Base-by-base conservation (phyloP, 2,888 invertebrate species). In the Pyrrhosoma nymphula region DNA sequence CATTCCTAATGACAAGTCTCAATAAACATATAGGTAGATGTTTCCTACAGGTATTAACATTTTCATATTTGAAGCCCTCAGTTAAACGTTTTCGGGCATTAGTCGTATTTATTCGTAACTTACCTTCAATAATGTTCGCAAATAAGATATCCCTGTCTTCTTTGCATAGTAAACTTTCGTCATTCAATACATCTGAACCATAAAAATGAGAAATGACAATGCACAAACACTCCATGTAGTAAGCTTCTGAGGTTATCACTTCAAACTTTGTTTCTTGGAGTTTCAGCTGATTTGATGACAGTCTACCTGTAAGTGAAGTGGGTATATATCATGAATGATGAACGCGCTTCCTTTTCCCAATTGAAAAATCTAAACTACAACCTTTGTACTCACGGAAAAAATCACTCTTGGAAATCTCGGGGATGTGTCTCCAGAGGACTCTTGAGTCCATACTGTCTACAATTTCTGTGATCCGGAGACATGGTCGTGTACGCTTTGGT, bases 251-350 rank as follows among this genome's bases (percentile, higher is more conserved):
- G 0, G 99, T 99, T 95, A 99, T 98, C 96, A 99, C 98, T 97
- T 99, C 99, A 97, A 99, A 99, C 97, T 99, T 99, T 26, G 99
- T 99, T 97, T 99, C 99, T 97, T 99, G 99, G 10, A 99, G 97
- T 96, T 98, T 98, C 96, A 98, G 98, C 96, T 99, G 98, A 10
- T 98, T 98, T 0, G 98, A 97, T 75, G 98, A 98, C 95, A 99
- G 97, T 0, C 98, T 98, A 96, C 98, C 99, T 98, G 97, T 0
- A 96, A 96, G 95, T 90, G n/a, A 2, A 20, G 56, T 56, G n/a
- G n/a, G 1, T 23, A 56, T 12, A 4, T 14, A 6, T 6, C 23
- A 20, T 56, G 18, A 12, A 26, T 56, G 30, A 35, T 35, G 82
- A 12, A 1, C 26, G 23, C 30, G 12, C 30, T 35, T 14, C 10